A percentile compares a stretch with the other conserved stretches of the same genome.
phyloP scores from a whole-genome alignment of 2,113 vertebrate species.

The Butastur rufipennis region DNA sequence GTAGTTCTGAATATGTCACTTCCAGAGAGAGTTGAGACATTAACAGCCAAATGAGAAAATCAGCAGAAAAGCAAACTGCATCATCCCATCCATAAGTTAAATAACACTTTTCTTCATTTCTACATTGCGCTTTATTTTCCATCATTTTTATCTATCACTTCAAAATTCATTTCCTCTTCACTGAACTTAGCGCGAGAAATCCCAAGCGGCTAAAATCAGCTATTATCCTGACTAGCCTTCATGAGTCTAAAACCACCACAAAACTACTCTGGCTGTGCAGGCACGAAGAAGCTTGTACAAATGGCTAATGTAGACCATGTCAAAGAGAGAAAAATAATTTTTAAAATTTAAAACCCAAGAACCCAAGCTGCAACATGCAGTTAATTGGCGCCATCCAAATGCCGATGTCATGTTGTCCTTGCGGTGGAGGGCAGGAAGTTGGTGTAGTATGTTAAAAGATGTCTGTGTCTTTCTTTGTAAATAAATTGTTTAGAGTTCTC shows the following conservation, averaged over 20 bases:
- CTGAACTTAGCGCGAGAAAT: background rate
- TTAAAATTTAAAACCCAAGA: background rate
- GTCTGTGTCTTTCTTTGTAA: conserved; percentile 59
- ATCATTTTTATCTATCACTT: background rate
- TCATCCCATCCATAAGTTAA: background rate
- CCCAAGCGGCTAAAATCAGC: background rate
- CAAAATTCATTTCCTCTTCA: background rate
- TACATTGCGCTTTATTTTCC: background rate
- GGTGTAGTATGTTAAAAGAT: conserved; percentile 45
- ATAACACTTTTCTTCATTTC: background rate
- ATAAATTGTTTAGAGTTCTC: conserved; percentile 74
- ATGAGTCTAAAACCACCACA: background rate
- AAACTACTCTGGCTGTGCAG: background rate
- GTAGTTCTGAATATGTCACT: background rate
- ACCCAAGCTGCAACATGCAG: background rate
- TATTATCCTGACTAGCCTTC: background rate
- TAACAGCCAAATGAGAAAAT: conserved; percentile 2
- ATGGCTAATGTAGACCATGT: background rate
- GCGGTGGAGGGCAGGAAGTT: background rate
- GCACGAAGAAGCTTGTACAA: background rate
- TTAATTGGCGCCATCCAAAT: conserved; percentile 46
- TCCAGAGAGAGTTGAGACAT: background rate
- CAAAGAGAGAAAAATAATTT: background rate
- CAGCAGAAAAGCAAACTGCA: background rate
- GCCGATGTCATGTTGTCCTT: background rate